These are phyloP conservation scores for Meteorus sp. DNA, from an alignment of 1,140 invertebrate species.

Conservation along the genomic window DNA sequence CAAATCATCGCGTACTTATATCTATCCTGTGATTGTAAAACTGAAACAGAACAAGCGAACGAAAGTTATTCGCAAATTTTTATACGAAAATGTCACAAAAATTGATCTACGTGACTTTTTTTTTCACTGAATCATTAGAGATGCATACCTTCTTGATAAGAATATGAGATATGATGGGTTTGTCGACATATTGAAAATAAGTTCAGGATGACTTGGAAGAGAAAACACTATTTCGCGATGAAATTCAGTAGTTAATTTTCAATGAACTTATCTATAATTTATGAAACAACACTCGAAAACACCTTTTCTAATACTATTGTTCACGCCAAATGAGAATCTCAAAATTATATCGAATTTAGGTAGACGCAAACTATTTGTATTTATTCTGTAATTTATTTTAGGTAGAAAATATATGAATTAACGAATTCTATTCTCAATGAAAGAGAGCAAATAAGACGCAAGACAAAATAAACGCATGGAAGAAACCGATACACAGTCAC, in stretches of 20 bases:
- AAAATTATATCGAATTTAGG: slow-evolving; percentile 56
- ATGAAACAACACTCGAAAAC: slow-evolving; percentile 44
- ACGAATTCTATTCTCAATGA: slow-evolving; percentile 38
- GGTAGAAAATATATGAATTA: slow-evolving; percentile 56
- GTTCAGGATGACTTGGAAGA: too few species aligned
- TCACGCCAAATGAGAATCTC: slow-evolving; percentile 43
- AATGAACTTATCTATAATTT: slow-evolving; percentile 35
- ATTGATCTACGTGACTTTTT: too few species aligned
- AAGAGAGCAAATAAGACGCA: neutral
- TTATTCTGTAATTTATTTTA: slow-evolving; percentile 61
- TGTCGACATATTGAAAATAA: too few species aligned
- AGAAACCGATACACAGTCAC: neutral
- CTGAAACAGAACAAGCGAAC: slow-evolving; percentile 26
- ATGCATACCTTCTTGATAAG: too few species aligned
- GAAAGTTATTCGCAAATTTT: slow-evolving; percentile 21
- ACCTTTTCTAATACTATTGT: slow-evolving; percentile 38
- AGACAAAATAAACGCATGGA: neutral
- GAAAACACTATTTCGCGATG: too few species aligned
- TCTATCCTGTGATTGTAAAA: slow-evolving; percentile 43
- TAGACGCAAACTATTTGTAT: slow-evolving; percentile 56
- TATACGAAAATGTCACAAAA: slow-evolving; percentile 32
- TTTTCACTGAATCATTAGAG: too few species aligned
- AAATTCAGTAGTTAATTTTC: too few species aligned
- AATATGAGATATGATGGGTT: too few species aligned
- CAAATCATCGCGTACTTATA: slow-evolving; percentile 50